Evolutionary conservation across 2,113 vertebrate species (phyloP).

Genomic region (Oryctolagus cuniculus): mOryCun1.1 NC_091440.1:10707001-10707500

Average conservation of each 20-base stretch:
- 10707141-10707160: not conserved
- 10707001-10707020: not conserved
- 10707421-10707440: not conserved
- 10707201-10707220: conserved; percentile 82
- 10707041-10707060: not conserved
- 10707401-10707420: not conserved
- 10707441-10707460: not conserved
- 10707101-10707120: not conserved
- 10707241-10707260: conserved; percentile 78
- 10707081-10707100: not conserved
- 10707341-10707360: conserved; percentile 69
- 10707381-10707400: conserved; percentile 67
- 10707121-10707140: not conserved
- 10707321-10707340: conserved; percentile 74
- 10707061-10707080: not conserved
- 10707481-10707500: not conserved
- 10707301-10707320: conserved; percentile 74
- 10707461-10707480: not conserved
- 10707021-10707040: not conserved
- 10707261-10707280: conserved; percentile 79
- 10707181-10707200: conserved; percentile 64
- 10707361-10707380: conserved; percentile 77
- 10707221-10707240: conserved; percentile 80
- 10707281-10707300: conserved; percentile 76
- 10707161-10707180: conserved; percentile 10